phyloP scores from a whole-genome alignment of 1,140 invertebrate species.

The Brachionus plicatilis region DNA sequence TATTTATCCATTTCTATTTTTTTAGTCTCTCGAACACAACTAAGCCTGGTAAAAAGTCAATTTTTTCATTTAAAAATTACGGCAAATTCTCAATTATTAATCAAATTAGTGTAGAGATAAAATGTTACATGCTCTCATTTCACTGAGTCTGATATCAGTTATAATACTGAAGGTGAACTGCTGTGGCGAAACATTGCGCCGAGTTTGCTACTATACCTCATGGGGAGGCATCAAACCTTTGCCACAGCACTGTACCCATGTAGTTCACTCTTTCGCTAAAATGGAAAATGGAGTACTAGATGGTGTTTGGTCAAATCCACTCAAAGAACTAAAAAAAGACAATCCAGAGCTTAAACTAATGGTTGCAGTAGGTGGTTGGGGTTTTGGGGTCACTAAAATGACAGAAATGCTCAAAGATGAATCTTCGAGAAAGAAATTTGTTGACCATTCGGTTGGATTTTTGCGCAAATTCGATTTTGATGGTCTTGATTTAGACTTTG shows the following conservation, averaged over 20 bases:
- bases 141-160: neutral
- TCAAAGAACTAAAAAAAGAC: slow-evolving; percentile 77
- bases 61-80: slow-evolving; percentile 28
- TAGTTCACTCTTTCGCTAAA: slow-evolving; percentile 87
- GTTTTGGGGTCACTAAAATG: slow-evolving; percentile 75
- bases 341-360: slow-evolving; percentile 86
- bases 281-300: slow-evolving; percentile 79
- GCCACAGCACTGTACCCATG: slow-evolving; percentile 86
- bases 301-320: slow-evolving; percentile 32
- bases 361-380: slow-evolving; percentile 91
- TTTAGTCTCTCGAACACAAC: neutral
- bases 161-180: neutral
- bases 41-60: neutral
- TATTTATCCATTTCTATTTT: neutral
- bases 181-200: slow-evolving; percentile 54
- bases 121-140: neutral
- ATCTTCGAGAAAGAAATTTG: slow-evolving; percentile 45
- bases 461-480: slow-evolving; percentile 86
- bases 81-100: neutral
- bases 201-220: slow-evolving; percentile 61
- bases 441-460: slow-evolving; percentile 67
- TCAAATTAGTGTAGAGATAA: neutral
- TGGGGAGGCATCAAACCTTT: slow-evolving; percentile 58
- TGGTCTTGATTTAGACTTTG: slow-evolving; percentile 91
- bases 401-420: slow-evolving; percentile 45